Conservation (phyloP, 2,888 invertebrate species). For the Argyra leucocephala region DNA sequence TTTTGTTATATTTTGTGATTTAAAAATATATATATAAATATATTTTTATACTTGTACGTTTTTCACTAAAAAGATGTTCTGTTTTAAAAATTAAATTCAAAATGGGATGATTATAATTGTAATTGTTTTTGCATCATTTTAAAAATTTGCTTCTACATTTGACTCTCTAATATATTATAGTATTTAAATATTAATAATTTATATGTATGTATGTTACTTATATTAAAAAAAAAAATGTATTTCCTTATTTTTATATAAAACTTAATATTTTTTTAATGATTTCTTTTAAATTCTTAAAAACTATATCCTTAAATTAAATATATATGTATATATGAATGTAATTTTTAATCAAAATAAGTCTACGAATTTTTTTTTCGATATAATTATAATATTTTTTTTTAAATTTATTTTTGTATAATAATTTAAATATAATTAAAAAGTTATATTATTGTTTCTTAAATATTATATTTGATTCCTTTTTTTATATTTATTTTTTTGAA, state of each 20-base stretch:
- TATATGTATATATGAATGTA: not conserved
- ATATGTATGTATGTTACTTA: not conserved
- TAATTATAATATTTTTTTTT: not conserved
- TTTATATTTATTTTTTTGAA: not conserved
- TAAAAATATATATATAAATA: not conserved
- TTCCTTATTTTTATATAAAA: not conserved
- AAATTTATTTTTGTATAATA: not conserved
- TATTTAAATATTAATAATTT: not conserved
- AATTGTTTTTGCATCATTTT: too few species aligned
- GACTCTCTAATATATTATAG: not conserved
- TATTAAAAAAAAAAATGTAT: not conserved
- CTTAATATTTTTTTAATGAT: not conserved
- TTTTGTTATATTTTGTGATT: not conserved
- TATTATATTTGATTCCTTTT: not conserved
- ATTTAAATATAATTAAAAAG: constrained; percentile 1
- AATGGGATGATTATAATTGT: too few species aligned
- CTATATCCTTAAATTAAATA: not conserved
- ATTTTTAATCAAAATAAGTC: not conserved
- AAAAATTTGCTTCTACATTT: not conserved
- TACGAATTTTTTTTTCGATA: not conserved
- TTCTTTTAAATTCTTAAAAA: not conserved
- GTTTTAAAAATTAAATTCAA: not conserved
- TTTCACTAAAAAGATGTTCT: not conserved
- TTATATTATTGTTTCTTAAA: constrained; percentile 12
- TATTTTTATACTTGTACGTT: not conserved